Evolutionary conservation across 2,113 vertebrate species (phyloP).

Genomic region (Psilopsiagon aurifrons): DNA sequence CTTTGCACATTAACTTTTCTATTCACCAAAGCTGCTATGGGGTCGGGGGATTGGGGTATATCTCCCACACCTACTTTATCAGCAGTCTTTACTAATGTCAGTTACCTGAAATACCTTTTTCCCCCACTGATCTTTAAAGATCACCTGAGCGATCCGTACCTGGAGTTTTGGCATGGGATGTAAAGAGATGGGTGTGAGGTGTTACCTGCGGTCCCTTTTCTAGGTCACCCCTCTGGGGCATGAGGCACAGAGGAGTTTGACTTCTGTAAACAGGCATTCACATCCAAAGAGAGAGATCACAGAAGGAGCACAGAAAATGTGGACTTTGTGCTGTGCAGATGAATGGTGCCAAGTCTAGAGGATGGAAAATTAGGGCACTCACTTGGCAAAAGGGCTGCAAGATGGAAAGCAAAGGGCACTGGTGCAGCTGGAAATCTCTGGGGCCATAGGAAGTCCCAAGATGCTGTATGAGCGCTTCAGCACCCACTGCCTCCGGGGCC

Average conservation of each 20-base stretch:
- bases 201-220: neutral
- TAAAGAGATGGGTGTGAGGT: neutral
- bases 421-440: neutral
- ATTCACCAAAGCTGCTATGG: neutral
- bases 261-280: neutral
- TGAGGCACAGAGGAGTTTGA: neutral
- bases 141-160: neutral
- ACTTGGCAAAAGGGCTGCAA: neutral
- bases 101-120: neutral
- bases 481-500: fast-evolving
- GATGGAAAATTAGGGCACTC: neutral
- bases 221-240: neutral
- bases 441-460: neutral
- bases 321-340: neutral
- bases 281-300: neutral
- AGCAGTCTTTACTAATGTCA: neutral
- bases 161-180: neutral
- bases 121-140: neutral
- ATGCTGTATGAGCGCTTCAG: neutral
- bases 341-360: neutral
- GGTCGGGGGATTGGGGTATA: neutral
- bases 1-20: neutral
- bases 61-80: neutral
- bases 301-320: neutral
- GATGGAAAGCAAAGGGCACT: neutral